These are phyloP conservation scores for Pterocles gutturalis DNA, from an alignment of 2,113 vertebrate genomes.

Conservation along the genomic window DNA sequence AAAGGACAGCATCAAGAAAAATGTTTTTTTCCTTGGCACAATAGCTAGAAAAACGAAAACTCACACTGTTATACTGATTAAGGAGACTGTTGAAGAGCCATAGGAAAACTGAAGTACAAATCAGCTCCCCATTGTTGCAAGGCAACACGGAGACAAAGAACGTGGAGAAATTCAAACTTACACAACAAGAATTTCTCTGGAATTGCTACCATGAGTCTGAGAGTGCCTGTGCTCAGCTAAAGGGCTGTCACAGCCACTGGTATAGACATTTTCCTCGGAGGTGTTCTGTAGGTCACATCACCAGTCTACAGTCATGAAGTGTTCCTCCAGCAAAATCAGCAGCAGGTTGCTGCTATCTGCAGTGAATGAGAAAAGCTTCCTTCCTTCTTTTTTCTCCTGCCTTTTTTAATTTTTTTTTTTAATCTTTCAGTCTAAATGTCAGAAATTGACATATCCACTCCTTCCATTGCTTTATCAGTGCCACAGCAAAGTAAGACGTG, in stretches of 20 bases:
- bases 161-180: background rate
- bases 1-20: background rate
- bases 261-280: background rate
- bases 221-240: background rate
- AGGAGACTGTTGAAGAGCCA: background rate
- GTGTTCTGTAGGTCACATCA: background rate
- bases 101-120: background rate
- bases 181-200: background rate
- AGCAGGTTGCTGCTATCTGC: background rate
- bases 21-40: background rate
- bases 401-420: background rate
- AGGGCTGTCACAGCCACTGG: background rate
- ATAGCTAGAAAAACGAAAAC: background rate
- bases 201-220: background rate
- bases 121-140: background rate
- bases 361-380: background rate
- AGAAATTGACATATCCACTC: background rate
- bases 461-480: background rate
- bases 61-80: background rate
- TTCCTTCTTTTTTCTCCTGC: background rate
- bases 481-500: background rate
- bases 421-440: background rate
- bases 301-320: background rate
- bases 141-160: background rate
- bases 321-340: background rate